Conservation (phyloP, 2,888 invertebrate species). For the Callyntrura guangdongensis region DNA sequence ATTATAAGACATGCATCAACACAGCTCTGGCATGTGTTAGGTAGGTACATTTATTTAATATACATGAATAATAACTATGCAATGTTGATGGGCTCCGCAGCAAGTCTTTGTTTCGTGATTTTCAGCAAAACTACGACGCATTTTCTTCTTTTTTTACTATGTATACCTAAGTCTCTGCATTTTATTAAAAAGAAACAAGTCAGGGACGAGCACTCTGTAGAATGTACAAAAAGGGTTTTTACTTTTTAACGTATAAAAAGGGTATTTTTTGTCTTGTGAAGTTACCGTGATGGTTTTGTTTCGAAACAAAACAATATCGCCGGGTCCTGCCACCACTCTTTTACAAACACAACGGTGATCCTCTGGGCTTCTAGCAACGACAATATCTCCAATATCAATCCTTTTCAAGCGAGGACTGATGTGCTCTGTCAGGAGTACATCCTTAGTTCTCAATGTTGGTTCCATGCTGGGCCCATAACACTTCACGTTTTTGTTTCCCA, state of each 20-base stretch:
- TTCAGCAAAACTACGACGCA: conserved; percentile 7
- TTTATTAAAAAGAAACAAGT: conserved; percentile 41
- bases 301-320: conserved; percentile 88
- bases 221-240: conserved; percentile 14
- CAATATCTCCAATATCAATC: conserved; percentile 92
- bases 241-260: no score
- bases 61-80: no score
- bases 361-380: conserved; percentile 93
- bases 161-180: no score
- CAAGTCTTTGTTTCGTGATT: conserved; percentile 56
- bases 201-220: conserved; percentile 30
- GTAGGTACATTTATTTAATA: no score
- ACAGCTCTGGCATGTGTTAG: no score
- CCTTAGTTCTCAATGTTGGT: conserved; percentile 93
- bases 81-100: no score
- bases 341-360: conserved; percentile 93
- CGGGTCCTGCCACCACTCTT: conserved; percentile 90
- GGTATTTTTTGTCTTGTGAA: not conserved
- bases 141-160: no score
- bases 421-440: conserved; percentile 94
- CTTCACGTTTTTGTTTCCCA: conserved; percentile 87
- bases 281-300: conserved; percentile 61
- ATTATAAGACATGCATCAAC: no score
- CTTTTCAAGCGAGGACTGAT: conserved; percentile 89
- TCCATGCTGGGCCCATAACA: conserved; percentile 98